Percentiles rank a stretch among this genome's conserved stretches.
These are phyloP conservation scores for Chiridota heheva DNA, from an alignment of 35 echinoderm and acorn worm species.

Conservation along the genomic window DNA sequence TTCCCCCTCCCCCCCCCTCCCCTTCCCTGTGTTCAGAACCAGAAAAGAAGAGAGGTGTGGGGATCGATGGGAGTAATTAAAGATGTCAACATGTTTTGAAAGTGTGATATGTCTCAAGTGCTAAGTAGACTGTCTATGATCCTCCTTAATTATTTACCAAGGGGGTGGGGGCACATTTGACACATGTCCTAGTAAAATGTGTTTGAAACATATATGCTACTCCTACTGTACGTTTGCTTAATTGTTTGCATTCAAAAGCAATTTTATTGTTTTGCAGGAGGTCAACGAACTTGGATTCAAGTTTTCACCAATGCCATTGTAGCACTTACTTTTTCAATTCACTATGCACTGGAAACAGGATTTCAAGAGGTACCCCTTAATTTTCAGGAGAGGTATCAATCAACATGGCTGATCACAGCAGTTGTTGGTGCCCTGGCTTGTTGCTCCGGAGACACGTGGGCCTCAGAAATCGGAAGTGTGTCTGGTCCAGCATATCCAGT, in stretches of 20 bases:
- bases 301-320: conserved; percentile 87
- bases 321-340: conserved; percentile 51
- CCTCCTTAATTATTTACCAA: too few species aligned
- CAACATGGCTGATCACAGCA: conserved; percentile 68
- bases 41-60: too few species aligned
- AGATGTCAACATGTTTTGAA: too few species aligned
- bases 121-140: too few species aligned
- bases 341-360: conserved; percentile 68
- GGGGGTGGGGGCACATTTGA: too few species aligned
- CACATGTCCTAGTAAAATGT: too few species aligned
- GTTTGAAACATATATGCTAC: too few species aligned
- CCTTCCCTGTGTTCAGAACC: too few species aligned
- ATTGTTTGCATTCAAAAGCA: not conserved
- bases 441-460: conserved; percentile 85
- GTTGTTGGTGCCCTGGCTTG: conserved; percentile 77
- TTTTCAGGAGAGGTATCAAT: conserved; percentile 65
- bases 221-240: too few species aligned
- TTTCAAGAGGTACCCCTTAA: conserved; percentile 59
- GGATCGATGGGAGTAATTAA: too few species aligned
- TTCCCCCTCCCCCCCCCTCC: too few species aligned
- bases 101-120: too few species aligned
- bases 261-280: conserved; percentile 51
- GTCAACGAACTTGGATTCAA: conserved; percentile 85
- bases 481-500: conserved; percentile 48
- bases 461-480: conserved; percentile 89